Percentiles rank a stretch among this genome's conserved stretches.
phyloP scores from a whole-genome alignment of 2,113 vertebrate species.

The Apaloderma vittatum region DNA sequence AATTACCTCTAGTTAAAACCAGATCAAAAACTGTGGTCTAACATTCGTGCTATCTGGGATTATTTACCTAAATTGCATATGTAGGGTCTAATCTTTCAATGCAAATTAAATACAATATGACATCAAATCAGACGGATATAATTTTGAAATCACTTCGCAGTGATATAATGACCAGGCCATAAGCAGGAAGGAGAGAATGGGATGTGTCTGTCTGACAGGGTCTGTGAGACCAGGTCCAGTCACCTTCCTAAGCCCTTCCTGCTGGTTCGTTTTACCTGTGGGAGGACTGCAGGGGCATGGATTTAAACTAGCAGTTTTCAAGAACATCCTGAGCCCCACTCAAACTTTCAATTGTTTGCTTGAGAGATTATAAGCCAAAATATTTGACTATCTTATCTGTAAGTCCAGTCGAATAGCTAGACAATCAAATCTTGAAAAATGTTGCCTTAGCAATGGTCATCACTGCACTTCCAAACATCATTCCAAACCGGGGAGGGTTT shows the following conservation, averaged over 20 bases:
- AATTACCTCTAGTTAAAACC: not conserved
- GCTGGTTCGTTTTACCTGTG: not conserved
- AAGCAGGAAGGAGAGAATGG: not conserved
- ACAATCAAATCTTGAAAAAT: not conserved
- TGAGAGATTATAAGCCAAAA: not conserved
- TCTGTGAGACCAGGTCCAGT: not conserved
- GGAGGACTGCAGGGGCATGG: not conserved
- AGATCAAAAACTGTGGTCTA: not conserved
- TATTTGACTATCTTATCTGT: not conserved
- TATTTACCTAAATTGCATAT: not conserved
- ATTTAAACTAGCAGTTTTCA: not conserved
- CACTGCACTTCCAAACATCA: not conserved
- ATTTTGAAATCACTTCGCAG: not conserved
- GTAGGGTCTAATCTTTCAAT: not conserved
- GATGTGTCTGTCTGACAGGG: not conserved
- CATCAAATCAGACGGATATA: not conserved
- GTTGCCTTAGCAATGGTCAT: not conserved
- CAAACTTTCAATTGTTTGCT: constrained; percentile 1
- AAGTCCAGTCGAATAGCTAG: not conserved
- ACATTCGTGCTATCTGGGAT: not conserved
- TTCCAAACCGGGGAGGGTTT: not conserved
- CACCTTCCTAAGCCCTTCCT: not conserved
- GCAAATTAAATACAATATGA: not conserved
- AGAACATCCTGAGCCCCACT: not conserved
- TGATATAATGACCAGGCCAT: not conserved